Base-by-base conservation (phyloP, 2,888 invertebrate genomes). In the Calameuta pallipes region DNA sequence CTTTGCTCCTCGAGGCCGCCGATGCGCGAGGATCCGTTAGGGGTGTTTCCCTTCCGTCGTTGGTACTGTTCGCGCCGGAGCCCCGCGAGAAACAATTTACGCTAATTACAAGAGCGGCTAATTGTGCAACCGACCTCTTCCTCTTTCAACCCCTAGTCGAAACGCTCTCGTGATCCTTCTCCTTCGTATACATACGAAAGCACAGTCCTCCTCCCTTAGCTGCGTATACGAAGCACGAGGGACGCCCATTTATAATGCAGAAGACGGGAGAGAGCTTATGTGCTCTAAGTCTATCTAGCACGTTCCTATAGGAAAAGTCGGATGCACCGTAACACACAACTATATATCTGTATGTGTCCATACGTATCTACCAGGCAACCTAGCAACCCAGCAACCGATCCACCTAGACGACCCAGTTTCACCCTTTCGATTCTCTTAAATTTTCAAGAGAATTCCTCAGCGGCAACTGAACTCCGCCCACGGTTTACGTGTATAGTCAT, bases 21-120 rank as follows among this genome's bases (percentile, higher is more conserved):
- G 68, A 33, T 34, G 23, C 41, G 35, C 41, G 35, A 70, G 31
- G 76, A 71, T 15, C 37, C 30, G 31, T 33, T 11, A 73, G 68
- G 76, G 68, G 23, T 69, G 23, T 56, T 76, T 33, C 34, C 56
- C 73, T 41, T 73, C 71, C 75, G 41, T 23, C 56, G 23, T 9
- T 15, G 56, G 0, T 23, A 56, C 31, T 34, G 30, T 76, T 78
- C 69, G 76, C 77, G 73, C 69, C 75, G 37, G 34, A 35, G 31
- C 56, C 34, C 77, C 69, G 75, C 82, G 87, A 88, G 88, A 90
- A 89, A 90, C 89, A 90, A 90, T 90, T 90, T 89, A 87, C 89
- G 90, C 89, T 90, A 90, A 90, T 90, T 90, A 89, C 89, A 85
- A 89, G 86, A 85, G 87, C 83, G 88, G 87, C 89, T 90, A 90